A percentile compares a stretch with the other conserved stretches of the same genome.
phyloP scores from a whole-genome alignment of 2,888 invertebrate species.

The Metallyticus violacea region DNA sequence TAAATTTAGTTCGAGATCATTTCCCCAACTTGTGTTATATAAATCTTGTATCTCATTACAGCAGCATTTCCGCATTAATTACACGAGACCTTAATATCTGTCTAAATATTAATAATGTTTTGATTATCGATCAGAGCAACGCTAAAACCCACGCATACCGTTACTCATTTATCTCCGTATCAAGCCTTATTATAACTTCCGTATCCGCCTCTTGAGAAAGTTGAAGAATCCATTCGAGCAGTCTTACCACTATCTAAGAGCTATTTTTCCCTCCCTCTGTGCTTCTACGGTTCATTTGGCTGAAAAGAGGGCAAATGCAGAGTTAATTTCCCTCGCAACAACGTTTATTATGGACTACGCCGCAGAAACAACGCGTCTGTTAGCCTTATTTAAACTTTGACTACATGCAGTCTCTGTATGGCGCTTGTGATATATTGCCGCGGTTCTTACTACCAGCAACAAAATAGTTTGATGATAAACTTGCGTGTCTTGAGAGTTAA shows the following conservation, averaged over 20 bases:
- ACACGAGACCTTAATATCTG: neutral
- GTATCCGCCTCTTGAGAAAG: neutral
- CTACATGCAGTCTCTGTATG: neutral
- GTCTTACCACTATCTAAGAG: neutral
- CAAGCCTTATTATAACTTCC: neutral
- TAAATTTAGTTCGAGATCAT: neutral
- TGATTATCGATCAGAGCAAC: neutral
- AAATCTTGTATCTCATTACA: neutral
- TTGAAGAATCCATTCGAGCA: neutral
- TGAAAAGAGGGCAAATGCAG: slow-evolving; percentile 9
- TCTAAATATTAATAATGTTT: neutral
- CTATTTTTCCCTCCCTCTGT: neutral
- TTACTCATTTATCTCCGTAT: neutral
- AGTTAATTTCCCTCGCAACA: neutral
- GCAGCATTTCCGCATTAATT: neutral
- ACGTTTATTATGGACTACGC: neutral
- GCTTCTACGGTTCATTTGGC: neutral
- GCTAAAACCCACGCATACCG: neutral
- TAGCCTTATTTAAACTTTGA: neutral
- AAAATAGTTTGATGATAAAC: slow-evolving; percentile 28
- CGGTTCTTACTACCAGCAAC: neutral
- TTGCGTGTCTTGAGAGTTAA: slow-evolving; percentile 24
- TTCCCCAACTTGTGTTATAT: neutral
- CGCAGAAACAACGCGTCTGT: neutral
- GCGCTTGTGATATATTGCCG: neutral